Evolutionary conservation across 1,140 invertebrate species (phyloP), one percentile per base, ranked within the genome.

Genomic region (Macrobrachium nipponense): DNA sequence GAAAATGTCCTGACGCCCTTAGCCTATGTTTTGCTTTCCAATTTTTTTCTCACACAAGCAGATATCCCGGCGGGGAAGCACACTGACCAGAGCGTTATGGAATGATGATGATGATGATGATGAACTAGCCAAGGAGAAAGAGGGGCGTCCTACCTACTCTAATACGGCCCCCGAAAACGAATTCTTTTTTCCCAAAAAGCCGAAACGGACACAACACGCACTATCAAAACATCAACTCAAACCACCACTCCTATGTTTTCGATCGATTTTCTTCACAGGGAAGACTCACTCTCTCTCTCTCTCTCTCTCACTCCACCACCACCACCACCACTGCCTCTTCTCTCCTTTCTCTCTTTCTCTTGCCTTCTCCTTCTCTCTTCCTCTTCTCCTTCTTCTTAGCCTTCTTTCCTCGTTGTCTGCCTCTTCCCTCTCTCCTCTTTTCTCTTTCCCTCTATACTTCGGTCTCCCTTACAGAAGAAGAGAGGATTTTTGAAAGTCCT

Each of bases 201-300:
- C 51, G 51, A 79, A 78, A 77, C 77, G 77, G 80, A 75, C 84
- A 73, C 84, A 80, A 77, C 68, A 75, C 84, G 51, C 84, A 86
- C 84, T 86, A 80, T 86, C 77, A 80, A 86, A 86, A 80, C 84
- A 86, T 86, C 66, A 80, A 80, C 84, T 61, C 82, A 73, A 66
- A 61, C 82, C 61, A 64, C 82, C 82, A 84, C 82, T 84, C 82
- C 82, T 84, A n/a, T 75, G 70, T 75, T 84, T 77, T 64, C 27
- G 73, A 80, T 80, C 82, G 82, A 82, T 82, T 76, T 76, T n/a
- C 58, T 58, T 51, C 59, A 23, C 36, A 84, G 60, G 70, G 82
- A 61, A 68, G 82, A 64, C 73, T 72, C n/a, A n/a, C 82, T 64
- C 73, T 78, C 68, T 77, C 77, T 84, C 77, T 64, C 51, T 51